phyloP scores from a whole-genome alignment of 30 jellyfish, hydroid and myxozoan genomes.

The Aurelia sp. region DNA sequence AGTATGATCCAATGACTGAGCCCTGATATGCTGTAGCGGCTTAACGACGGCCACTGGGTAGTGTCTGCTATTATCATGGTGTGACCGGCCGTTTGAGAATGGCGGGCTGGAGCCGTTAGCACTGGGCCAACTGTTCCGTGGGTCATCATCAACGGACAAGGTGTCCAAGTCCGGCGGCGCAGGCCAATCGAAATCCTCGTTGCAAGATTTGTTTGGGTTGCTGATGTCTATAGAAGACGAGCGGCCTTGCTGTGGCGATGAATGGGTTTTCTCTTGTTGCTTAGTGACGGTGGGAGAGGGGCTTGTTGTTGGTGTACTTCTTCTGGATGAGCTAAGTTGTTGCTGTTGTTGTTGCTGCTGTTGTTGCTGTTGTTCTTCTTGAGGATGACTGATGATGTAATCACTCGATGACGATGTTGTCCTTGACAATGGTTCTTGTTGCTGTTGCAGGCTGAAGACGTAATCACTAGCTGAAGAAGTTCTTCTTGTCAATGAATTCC shows the following conservation, averaged over 20 bases:
- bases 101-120: conserved; percentile 44
- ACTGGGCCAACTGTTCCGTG: conserved; percentile 22
- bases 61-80: conserved; percentile 29
- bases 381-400: not conserved
- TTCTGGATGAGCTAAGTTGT: not conserved
- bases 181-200: conserved; percentile 60
- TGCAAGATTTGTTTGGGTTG: conserved; percentile 15
- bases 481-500: conserved; percentile 7
- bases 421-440: conserved; percentile 17
- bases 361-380: not conserved
- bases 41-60: conserved; percentile 72
- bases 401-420: not conserved
- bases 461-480: conserved; percentile 25
- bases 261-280: not conserved
- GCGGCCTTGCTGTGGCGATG: too few species aligned
- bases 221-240: too few species aligned
- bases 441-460: not conserved
- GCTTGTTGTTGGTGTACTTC: too few species aligned
- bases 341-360: not conserved
- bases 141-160: not conserved
- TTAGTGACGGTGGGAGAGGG: not conserved
- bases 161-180: conserved; percentile 44
- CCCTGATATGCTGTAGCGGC: conserved; percentile 58
- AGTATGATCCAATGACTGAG: conserved; percentile 30
- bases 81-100: conserved; percentile 44